Evolutionary conservation across 2,113 vertebrate species (phyloP).

Genomic region (Syngnathus scovelli): DNA sequence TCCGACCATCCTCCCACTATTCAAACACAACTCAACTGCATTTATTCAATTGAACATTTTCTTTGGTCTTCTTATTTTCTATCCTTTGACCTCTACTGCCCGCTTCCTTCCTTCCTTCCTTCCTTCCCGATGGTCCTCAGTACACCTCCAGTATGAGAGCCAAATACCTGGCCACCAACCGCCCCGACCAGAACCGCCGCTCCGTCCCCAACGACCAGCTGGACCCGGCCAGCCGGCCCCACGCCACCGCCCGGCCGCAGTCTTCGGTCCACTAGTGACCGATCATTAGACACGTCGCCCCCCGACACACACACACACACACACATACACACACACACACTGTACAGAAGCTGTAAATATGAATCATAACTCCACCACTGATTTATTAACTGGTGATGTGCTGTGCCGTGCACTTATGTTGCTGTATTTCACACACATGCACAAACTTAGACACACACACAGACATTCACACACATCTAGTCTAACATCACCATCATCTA

Average conservation of each 20-base stretch:
- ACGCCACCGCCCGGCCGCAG: conserved; percentile 61
- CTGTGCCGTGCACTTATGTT: conserved; percentile 51
- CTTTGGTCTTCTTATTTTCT: conserved; percentile 4
- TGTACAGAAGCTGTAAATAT: conserved; percentile 70
- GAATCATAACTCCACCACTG: conserved; percentile 48
- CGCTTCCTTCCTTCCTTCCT: too few species aligned
- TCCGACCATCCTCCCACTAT: too few species aligned
- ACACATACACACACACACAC: conserved; percentile 20
- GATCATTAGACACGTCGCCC: neutral
- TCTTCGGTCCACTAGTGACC: conserved; percentile 66
- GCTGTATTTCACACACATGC: conserved; percentile 32
- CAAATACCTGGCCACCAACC: conserved; percentile 96
- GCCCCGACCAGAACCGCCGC: conserved; percentile 78
- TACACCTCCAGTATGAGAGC: conserved; percentile 99
- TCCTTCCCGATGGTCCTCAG: conserved; percentile 58
- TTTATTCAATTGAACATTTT: neutral
- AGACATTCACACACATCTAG: conserved; percentile 28
- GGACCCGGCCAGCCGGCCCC: conserved; percentile 66
- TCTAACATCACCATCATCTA: neutral
- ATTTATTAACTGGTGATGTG: conserved; percentile 53
- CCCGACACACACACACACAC: conserved; percentile 20
- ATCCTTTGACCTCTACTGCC: conserved; percentile 2
- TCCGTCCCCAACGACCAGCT: conserved; percentile 69
- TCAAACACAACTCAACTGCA: neutral
- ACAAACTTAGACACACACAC: neutral